Evolutionary conservation across 2,113 vertebrate species (phyloP).

Genomic region (Myiozetetes cayanensis): DNA sequence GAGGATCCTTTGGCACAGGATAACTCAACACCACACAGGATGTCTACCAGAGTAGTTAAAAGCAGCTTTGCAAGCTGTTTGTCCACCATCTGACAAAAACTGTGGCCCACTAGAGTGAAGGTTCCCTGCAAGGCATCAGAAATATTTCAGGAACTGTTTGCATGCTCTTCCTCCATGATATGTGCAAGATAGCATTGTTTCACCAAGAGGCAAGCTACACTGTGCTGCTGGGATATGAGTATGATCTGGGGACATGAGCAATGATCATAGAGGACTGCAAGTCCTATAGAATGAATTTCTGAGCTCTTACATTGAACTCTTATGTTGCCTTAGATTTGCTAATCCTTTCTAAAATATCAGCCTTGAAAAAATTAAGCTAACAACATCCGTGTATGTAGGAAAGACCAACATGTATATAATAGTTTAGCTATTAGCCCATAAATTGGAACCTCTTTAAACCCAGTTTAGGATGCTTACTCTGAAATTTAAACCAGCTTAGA

Average conservation of each 20-base stretch:
- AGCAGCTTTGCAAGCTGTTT: neutral
- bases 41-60: neutral
- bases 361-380: neutral
- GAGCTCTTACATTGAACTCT: neutral
- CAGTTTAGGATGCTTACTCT: neutral
- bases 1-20: neutral
- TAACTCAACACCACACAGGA: neutral
- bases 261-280: neutral
- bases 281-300: neutral
- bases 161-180: neutral
- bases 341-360: neutral
- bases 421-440: neutral
- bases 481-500: neutral
- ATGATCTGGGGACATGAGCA: neutral
- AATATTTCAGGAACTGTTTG: neutral
- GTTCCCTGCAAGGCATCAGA: neutral
- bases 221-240: neutral
- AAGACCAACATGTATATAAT: neutral
- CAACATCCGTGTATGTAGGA: neutral
- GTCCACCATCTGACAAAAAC: neutral
- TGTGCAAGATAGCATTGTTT: neutral
- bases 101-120: neutral
- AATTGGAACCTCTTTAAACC: neutral
- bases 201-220: neutral
- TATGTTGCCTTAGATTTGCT: neutral